Percentiles rank a stretch among this genome's conserved stretches.
These are phyloP conservation scores for Drosophila prostipennis DNA, from an alignment of 2,888 invertebrate species.

Conservation along the genomic window DNA sequence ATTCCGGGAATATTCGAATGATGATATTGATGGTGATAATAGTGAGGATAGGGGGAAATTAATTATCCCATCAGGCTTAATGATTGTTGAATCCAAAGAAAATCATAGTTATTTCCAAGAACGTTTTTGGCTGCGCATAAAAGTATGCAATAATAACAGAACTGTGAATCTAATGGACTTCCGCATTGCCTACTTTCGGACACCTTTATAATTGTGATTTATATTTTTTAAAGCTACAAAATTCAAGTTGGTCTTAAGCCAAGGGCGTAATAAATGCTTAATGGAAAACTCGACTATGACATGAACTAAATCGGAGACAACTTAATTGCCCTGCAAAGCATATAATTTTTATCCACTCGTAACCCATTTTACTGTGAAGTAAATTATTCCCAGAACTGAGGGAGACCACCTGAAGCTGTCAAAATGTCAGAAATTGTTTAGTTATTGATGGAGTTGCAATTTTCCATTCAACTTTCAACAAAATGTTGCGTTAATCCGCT, in stretches of 20 bases:
- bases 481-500: conserved; percentile 21
- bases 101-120: too few species aligned
- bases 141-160: too few species aligned
- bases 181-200: too few species aligned
- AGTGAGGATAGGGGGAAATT: too few species aligned
- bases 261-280: background rate
- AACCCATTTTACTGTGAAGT: background rate
- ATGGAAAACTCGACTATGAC: background rate
- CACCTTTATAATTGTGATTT: too few species aligned
- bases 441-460: conserved; percentile 23
- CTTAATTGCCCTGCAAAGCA: background rate
- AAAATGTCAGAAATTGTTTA: conserved; percentile 17
- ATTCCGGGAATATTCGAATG: background rate
- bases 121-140: too few species aligned
- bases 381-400: background rate
- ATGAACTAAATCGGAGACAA: background rate
- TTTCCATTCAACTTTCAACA: conserved; percentile 22
- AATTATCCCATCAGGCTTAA: too few species aligned
- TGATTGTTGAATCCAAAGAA: too few species aligned
- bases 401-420: background rate
- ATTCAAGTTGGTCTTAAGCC: too few species aligned
- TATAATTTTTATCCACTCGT: background rate
- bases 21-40: background rate
- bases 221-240: too few species aligned
- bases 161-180: too few species aligned